These are phyloP conservation scores for Apaloderma vittatum DNA, from an alignment of 2,113 vertebrate genomes.

Conservation along the genomic window DNA sequence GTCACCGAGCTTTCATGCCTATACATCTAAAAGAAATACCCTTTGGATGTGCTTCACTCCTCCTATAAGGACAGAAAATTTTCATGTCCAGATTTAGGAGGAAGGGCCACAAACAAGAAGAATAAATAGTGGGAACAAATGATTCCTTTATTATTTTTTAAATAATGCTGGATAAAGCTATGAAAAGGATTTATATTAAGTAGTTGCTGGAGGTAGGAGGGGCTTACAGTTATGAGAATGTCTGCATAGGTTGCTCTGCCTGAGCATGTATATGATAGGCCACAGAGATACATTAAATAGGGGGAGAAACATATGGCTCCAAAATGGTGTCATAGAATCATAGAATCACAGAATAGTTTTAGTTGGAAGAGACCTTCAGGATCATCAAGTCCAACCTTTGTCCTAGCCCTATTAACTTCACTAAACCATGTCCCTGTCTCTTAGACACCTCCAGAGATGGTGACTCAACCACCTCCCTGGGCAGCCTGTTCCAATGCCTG, in stretches of 20 bases:
- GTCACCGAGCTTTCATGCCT: background rate
- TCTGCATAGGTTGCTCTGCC: background rate
- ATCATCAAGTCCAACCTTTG: no score
- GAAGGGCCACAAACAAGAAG: background rate
- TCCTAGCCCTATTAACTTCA: no score
- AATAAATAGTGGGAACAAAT: background rate
- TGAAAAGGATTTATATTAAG: background rate
- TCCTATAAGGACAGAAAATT: background rate
- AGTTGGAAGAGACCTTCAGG: no score
- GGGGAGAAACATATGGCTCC: background rate
- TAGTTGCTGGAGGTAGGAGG: conserved; percentile 8
- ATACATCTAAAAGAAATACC: background rate
- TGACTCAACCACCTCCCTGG: no score
- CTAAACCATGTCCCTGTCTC: no score
- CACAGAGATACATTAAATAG: background rate
- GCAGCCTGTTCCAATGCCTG: no score
- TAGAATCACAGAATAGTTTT: no score
- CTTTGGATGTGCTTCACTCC: background rate
- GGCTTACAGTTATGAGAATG: background rate
- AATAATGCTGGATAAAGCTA: background rate
- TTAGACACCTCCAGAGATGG: no score
- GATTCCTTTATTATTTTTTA: background rate
- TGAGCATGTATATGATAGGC: background rate
- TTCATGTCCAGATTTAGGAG: background rate
- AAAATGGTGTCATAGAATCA: background rate